Evolutionary conservation across 1,140 invertebrate species (phyloP).

Genomic region (Dendroctonus ponderosae): DNA sequence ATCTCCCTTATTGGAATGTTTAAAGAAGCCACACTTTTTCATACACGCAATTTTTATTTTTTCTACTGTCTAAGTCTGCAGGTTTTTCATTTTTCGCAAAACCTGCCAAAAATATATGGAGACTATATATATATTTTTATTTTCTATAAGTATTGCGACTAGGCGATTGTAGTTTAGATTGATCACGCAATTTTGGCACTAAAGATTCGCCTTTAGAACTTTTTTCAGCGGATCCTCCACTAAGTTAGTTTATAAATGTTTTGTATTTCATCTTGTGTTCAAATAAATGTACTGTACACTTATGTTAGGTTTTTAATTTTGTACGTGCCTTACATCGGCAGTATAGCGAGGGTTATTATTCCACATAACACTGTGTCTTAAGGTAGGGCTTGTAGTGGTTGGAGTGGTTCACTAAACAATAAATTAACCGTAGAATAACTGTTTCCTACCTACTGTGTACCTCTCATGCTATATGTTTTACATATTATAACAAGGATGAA

Average conservation of each 20-base stretch:
- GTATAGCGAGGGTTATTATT: neutral
- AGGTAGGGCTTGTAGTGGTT: neutral
- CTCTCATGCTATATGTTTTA: slow-evolving; percentile 1
- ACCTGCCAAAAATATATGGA: neutral
- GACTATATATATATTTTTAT: slow-evolving; percentile 18
- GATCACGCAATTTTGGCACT: neutral
- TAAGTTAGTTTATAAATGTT: slow-evolving; percentile 4
- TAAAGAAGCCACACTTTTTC: neutral
- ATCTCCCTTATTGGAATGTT: neutral
- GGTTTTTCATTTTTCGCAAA: neutral
- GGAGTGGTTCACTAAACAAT: neutral
- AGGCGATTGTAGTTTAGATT: slow-evolving; percentile 5
- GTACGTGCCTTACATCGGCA: neutral
- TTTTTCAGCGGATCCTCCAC: neutral
- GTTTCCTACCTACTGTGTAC: slow-evolving; percentile 1
- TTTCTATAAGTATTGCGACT: slow-evolving; percentile 10
- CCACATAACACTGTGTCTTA: neutral
- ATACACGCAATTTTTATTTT: neutral
- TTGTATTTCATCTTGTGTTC: slow-evolving; percentile 9
- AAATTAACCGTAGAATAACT: neutral
- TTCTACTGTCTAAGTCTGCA: neutral
- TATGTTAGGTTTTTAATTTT: slow-evolving; percentile 1
- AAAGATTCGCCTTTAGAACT: neutral
- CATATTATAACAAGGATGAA: slow-evolving; percentile 11
- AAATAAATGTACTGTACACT: slow-evolving; percentile 5